A percentile compares a stretch with the other conserved stretches of the same genome.
Conservation (phyloP, 2,888 invertebrate species). For the Clepsis dumicolana region DNA sequence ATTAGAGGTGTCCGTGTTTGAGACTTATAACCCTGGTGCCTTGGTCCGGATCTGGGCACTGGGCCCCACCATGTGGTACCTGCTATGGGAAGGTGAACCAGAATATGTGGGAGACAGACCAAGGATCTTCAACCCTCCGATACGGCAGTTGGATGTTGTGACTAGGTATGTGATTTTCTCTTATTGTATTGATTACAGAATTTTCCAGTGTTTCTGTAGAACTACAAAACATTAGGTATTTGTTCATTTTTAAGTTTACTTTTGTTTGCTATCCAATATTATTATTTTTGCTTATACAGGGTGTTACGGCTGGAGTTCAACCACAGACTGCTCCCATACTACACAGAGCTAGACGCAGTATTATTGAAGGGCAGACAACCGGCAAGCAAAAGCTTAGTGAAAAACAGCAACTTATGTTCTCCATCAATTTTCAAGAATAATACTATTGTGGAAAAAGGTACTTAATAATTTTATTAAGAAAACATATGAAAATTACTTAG, state of each 20-base stretch:
- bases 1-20: slow-evolving; percentile 90
- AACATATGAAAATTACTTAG: too few species aligned
- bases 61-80: slow-evolving; percentile 86
- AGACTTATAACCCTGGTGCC: slow-evolving; percentile 95
- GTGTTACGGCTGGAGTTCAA: slow-evolving; percentile 94
- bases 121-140: slow-evolving; percentile 91
- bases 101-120: slow-evolving; percentile 87
- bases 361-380: slow-evolving; percentile 89
- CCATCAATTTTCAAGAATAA: slow-evolving; percentile 66
- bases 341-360: slow-evolving; percentile 95
- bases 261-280: neutral
- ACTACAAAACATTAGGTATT: too few species aligned
- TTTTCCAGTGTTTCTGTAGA: neutral
- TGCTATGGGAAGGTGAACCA: slow-evolving; percentile 92
- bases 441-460: slow-evolving; percentile 72
- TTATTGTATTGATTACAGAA: neutral
- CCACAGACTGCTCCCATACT: slow-evolving; percentile 92
- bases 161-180: slow-evolving; percentile 63
- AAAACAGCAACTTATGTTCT: slow-evolving; percentile 69
- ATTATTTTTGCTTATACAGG: slow-evolving; percentile 71
- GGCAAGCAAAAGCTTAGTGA: slow-evolving; percentile 59
- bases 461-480: neutral
- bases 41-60: slow-evolving; percentile 92
- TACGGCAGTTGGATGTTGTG: slow-evolving; percentile 83
- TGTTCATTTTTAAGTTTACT: neutral